phyloP scores from a whole-genome alignment of 2,113 vertebrate species.

The Apteryx owenii region DNA sequence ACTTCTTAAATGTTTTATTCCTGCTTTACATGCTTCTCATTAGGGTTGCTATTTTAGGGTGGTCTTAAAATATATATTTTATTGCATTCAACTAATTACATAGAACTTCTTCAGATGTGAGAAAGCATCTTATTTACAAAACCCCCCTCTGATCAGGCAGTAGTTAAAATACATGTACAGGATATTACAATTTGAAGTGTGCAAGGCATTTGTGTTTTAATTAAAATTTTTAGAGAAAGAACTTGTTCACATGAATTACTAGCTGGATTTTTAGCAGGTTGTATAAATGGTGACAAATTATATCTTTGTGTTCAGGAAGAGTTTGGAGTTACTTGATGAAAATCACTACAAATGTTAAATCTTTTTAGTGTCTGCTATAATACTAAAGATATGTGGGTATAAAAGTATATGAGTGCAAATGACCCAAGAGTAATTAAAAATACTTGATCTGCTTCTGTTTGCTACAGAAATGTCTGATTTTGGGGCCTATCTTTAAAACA shows the following conservation, averaged over 20 bases:
- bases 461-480: not conserved
- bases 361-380: slow-evolving; percentile 75
- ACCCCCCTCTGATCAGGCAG: slow-evolving; percentile 30
- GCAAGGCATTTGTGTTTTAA: slow-evolving; percentile 73
- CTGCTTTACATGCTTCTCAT: not conserved
- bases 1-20: slow-evolving; percentile 4
- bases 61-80: slow-evolving; percentile 1
- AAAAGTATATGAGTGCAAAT: slow-evolving; percentile 72
- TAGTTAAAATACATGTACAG: slow-evolving; percentile 35
- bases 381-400: slow-evolving; percentile 77
- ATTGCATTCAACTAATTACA: not conserved
- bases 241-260: slow-evolving; percentile 77
- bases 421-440: slow-evolving; percentile 73
- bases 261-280: slow-evolving; percentile 73
- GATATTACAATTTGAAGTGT: slow-evolving; percentile 64
- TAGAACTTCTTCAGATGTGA: slow-evolving; percentile 26
- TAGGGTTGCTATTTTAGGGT: not conserved
- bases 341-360: slow-evolving; percentile 80
- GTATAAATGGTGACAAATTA: slow-evolving; percentile 77
- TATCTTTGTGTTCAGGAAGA: slow-evolving; percentile 78
- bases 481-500: not conserved
- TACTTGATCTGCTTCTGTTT: slow-evolving; percentile 71
- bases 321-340: slow-evolving; percentile 75
- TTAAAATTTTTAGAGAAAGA: slow-evolving; percentile 75
- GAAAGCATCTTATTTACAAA: slow-evolving; percentile 40